Base-by-base conservation (phyloP, 2,797 vertebrate genomes). In the Anabacerthia variegaticeps region DNA sequence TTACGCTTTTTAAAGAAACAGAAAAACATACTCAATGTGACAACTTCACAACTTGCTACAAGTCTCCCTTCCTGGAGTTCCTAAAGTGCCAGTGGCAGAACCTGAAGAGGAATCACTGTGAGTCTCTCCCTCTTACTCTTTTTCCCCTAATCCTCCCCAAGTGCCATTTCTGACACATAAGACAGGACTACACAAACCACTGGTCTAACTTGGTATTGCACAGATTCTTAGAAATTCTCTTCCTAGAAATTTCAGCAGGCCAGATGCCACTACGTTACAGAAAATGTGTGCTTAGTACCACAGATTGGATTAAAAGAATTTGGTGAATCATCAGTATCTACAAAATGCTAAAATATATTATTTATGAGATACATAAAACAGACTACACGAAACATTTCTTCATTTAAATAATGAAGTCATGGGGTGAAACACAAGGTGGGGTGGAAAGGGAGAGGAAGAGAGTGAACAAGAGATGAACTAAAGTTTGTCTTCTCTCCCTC, bases 201-300 rank as follows among this genome's bases (percentile, higher is more conserved):
- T 51, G 59, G 28, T 58, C 74, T 82, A 55, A 88, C 51, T 39
- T 22, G 30, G 37, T 2, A 9, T 55, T 80, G 74, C 27, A 61
- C 2, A 11, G 58, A 82, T 85, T 92, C 86, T 76, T 82, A 82
- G 88, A 92, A 95, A 89, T 82, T n/a, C 18, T 46, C 62, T 71
- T 89, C 89, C 84, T 59, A 75, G 87, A 95, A 92, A 79, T 41
- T 87, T 91, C 89, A 75, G 39, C 56, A 88, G 87, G 63, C 63
- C n/a, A 89, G 78, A 80, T 51, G 71, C 71, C 74, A 69, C 58
- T 63, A 11, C n/a, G 24, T 34, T 62, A 90, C 22, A 88, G 46
- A 78, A 86, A 84, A 84, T 4, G 24, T 78, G 43, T 79, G 73
- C 71, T 79, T 39, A n/a, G 27, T 56, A 72, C 34, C 73, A 88